Evolutionary conservation across 2,797 vertebrate species (phyloP).

Genomic region (Gymnodraco acuticeps): DNA sequence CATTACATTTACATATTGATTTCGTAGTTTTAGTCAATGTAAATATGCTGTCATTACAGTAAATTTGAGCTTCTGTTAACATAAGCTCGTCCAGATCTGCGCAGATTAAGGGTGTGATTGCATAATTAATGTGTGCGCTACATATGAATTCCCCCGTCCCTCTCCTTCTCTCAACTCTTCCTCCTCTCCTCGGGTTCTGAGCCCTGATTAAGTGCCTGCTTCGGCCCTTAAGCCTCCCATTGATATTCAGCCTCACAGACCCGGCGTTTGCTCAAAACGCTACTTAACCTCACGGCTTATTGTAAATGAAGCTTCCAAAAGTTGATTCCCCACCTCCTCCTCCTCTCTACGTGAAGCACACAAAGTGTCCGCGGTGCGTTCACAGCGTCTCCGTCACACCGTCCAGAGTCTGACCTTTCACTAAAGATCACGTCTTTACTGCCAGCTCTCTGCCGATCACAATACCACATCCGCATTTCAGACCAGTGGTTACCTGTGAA

Average conservation of each 20-base stretch:
- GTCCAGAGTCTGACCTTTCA: constrained; percentile 6
- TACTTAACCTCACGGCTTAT: constrained; percentile 88
- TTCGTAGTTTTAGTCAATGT: constrained; percentile 99
- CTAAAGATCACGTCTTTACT: neutral
- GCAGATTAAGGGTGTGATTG: constrained; percentile 95
- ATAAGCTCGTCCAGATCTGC: constrained; percentile 97
- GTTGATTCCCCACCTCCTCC: constrained; percentile 71
- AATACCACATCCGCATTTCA: constrained; percentile 3
- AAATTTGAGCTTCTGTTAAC: constrained; percentile 99
- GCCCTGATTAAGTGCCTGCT: constrained; percentile 86
- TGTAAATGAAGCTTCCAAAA: constrained; percentile 85
- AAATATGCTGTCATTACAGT: constrained; percentile 99
- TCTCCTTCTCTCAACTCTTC: constrained; percentile 79
- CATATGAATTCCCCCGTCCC: constrained; percentile 89
- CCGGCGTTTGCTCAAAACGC: constrained; percentile 84
- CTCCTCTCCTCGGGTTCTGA: constrained; percentile 83
- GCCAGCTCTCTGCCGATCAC: neutral
- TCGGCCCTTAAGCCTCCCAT: constrained; percentile 86
- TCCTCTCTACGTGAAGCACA: constrained; percentile 61
- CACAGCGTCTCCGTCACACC: constrained; percentile 30
- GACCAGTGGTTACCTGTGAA: neutral
- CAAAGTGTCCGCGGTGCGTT: constrained; percentile 62
- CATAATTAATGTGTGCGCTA: constrained; percentile 95
- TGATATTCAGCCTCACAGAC: constrained; percentile 86
- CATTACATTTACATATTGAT: constrained; percentile 99